Evolutionary conservation across 1,140 invertebrate genomes (phyloP), one percentile per base, ranked within the genome.

Genomic region (Lepidurus arcticus): DNA sequence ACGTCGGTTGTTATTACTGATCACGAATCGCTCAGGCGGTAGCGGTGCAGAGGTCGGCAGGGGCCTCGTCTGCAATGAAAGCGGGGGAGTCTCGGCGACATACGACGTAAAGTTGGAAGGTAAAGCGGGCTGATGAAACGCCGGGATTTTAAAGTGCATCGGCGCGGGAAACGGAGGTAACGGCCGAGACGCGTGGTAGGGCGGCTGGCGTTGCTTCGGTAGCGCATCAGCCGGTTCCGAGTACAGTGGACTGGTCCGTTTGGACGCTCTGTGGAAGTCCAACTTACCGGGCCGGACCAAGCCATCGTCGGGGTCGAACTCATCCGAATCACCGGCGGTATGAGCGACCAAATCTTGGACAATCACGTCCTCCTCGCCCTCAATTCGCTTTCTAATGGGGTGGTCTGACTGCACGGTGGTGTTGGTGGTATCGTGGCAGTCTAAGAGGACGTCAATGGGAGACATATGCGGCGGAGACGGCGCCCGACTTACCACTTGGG

Each of bases 191-290:
- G 65, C 86, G 78, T 76, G 26, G 78, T 80, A 75, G 79, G 80
- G 53, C 84, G 73, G 82, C 85, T 80, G 88, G 87, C 44, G 85
- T 87, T 79, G 26, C 79, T 78, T 76, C 9, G 78, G 78, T 73
- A 97, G 87, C 21, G 94, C 91, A 87, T 96, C 94, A 9, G 94
- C 93, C 47, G 95, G 95, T 85, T 96, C 94, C 2, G 94, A 93
- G 84, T 97, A 97, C 81, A 95, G 94, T 0, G 94, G 94, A 84
- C 94, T 95, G 74, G 80, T 76, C 21, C 78, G 42, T 9, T 42
- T 78, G 73, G 73, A 74, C 26, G 74, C 73, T 47, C 73, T 1
- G 26, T 78, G 26, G 42, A 45, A 76, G 24, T 76, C 13, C 44
- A 43, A 45, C 76, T 76, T 11, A 42, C 53, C 44, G n/a, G 76